These are phyloP conservation scores for Oenanthe oenanthe DNA, from an alignment of 2,113 vertebrate genomes.

Conservation along the genomic window DNA sequence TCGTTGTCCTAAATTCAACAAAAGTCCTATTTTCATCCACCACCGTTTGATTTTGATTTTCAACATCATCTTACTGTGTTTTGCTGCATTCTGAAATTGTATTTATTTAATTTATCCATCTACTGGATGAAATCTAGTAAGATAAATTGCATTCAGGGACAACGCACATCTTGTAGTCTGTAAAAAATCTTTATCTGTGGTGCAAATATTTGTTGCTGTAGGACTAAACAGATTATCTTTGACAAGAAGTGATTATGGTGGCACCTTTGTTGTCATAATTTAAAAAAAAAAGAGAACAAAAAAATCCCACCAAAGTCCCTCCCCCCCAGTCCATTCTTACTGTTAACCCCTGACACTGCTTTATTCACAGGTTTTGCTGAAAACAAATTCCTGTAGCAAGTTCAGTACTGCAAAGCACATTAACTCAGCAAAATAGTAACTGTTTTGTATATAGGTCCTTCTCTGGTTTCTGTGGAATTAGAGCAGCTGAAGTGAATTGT, in stretches of 20 bases:
- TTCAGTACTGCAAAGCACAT: neutral
- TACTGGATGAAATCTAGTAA: neutral
- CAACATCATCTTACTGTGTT: neutral
- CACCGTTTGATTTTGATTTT: neutral
- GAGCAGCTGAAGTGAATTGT: neutral
- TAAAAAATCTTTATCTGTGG: neutral
- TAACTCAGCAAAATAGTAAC: neutral
- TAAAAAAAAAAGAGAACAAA: neutral
- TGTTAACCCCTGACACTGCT: neutral
- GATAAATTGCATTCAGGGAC: neutral
- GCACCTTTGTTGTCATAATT: neutral
- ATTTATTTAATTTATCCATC: neutral
- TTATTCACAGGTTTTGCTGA: neutral
- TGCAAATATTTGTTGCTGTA: neutral
- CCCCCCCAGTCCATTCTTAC: neutral
- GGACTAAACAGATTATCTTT: neutral
- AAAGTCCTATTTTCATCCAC: neutral
- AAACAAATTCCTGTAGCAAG: neutral
- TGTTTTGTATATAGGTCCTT: neutral
- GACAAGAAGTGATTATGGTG: neutral
- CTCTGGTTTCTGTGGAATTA: neutral
- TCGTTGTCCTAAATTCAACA: neutral
- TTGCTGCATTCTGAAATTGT: neutral
- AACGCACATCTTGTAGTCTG: neutral
- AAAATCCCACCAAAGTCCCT: rapidly evolving